Percentiles rank a stretch among this genome's conserved stretches.
Conservation (phyloP, 1,140 invertebrate genomes). For the Geopemphigus sp. region DNA sequence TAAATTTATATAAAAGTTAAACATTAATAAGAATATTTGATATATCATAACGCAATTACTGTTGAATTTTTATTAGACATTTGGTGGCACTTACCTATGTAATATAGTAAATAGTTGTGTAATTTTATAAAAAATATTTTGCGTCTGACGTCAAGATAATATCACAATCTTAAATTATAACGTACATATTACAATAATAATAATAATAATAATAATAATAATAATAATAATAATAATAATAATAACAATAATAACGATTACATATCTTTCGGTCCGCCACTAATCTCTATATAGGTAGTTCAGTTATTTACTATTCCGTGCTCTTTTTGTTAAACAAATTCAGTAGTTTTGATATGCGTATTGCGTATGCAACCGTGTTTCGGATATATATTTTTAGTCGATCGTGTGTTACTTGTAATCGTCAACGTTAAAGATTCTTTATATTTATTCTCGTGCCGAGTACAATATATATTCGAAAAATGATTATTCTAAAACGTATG, state of each 20-base stretch:
- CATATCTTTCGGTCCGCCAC: neutral
- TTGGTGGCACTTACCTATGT: too few species aligned
- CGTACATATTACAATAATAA: constrained; percentile 7
- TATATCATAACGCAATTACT: too few species aligned
- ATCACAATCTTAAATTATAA: constrained; percentile 15
- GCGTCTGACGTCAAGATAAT: constrained; percentile 12
- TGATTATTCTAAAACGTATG: neutral
- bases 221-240: too few species aligned
- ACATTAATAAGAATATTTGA: too few species aligned
- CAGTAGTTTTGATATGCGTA: constrained; percentile 4
- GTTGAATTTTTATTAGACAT: too few species aligned
- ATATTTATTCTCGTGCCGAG: too few species aligned
- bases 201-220: too few species aligned
- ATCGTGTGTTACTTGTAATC: neutral
- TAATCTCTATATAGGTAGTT: constrained; percentile 17
- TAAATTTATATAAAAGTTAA: too few species aligned
- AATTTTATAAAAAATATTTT: constrained; percentile 8
- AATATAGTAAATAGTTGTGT: neutral
- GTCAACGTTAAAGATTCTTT: neutral
- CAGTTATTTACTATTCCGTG: constrained; percentile 35
- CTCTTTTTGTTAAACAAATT: constrained; percentile 41
- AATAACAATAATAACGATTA: too few species aligned
- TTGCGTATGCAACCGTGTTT: neutral
- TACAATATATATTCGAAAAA: neutral
- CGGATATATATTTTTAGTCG: constrained; percentile 6